These are phyloP conservation scores for Paramormyrops hopkinsi DNA, from an alignment of 2,797 vertebrate genomes.

Conservation along the genomic window DNA sequence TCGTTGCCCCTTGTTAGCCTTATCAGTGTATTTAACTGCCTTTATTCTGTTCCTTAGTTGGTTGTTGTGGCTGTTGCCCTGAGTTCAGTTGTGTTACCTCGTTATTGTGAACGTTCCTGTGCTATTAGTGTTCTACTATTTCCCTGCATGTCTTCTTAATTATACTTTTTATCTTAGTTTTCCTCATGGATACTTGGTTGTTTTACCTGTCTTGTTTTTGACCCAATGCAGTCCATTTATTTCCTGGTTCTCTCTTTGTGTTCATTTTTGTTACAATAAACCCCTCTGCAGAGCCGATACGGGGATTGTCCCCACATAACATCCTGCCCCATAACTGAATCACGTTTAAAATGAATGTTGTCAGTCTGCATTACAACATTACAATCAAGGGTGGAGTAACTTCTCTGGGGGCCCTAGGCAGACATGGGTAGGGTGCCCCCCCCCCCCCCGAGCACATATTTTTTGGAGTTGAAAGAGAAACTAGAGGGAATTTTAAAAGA, in stretches of 20 bases:
- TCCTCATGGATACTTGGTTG: background rate
- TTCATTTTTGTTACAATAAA: background rate
- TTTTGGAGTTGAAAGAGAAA: background rate
- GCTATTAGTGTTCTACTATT: background rate
- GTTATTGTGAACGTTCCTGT: background rate
- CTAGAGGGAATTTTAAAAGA: background rate
- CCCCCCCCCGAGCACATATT: background rate
- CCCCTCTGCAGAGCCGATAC: background rate
- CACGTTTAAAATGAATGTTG: background rate
- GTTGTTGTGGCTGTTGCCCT: too few species aligned
- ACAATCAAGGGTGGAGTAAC: too few species aligned
- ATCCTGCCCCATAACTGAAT: background rate
- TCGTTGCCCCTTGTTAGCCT: background rate
- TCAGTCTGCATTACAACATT: background rate
- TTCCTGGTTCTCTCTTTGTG: background rate
- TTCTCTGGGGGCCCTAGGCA: background rate
- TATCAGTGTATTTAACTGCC: background rate
- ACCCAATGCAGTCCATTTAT: background rate
- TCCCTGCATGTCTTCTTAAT: background rate
- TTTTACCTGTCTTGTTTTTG: background rate
- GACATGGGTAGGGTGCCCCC: background rate
- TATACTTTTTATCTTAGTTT: background rate
- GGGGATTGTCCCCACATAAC: background rate
- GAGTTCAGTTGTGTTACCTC: too few species aligned
- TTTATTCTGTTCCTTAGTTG: background rate